Percentiles rank a stretch among this genome's conserved stretches.
These are phyloP conservation scores for Zapornia atra DNA, from an alignment of 2,113 vertebrate genomes.

Conservation along the genomic window DNA sequence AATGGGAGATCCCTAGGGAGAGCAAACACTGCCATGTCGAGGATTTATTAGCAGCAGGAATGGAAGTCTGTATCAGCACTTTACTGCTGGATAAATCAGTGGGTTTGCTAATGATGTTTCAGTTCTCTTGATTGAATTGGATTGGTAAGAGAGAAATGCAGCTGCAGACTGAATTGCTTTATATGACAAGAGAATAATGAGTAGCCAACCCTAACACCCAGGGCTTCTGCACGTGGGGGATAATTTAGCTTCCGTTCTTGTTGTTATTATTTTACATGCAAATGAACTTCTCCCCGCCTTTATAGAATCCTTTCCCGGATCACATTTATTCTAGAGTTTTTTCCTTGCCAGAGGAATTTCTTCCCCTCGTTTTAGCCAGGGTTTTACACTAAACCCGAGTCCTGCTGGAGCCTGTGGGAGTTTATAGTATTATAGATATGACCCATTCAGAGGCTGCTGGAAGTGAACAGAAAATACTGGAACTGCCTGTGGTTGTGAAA, in stretches of 20 bases:
- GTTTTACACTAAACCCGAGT: conserved; percentile 20
- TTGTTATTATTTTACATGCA: conserved; percentile 61
- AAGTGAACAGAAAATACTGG: conserved; percentile 28
- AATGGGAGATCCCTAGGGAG: conserved; percentile 17
- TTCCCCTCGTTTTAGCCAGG: not conserved
- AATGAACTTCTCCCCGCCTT: conserved; percentile 46
- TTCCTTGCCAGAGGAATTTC: not conserved
- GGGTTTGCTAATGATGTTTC: conserved; percentile 64
- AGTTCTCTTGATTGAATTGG: conserved; percentile 56
- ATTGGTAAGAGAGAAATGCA: conserved; percentile 56
- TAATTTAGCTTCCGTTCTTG: conserved; percentile 33
- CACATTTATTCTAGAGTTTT: conserved; percentile 24
- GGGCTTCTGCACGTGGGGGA: conserved; percentile 11
- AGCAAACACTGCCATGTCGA: not conserved
- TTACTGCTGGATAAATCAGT: conserved; percentile 50
- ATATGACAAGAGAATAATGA: conserved; percentile 51
- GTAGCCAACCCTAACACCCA: conserved; percentile 32
- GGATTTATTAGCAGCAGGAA: conserved; percentile 55
- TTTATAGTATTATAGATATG: not conserved
- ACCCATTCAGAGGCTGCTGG: not conserved
- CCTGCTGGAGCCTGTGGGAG: not conserved
- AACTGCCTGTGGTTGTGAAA: not conserved
- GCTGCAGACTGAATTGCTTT: conserved; percentile 62
- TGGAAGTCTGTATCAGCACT: conserved; percentile 55
- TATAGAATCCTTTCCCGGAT: conserved; percentile 39